Evolutionary conservation across 2,113 vertebrate species (phyloP).

Genomic region (Corythaeola cristata): DNA sequence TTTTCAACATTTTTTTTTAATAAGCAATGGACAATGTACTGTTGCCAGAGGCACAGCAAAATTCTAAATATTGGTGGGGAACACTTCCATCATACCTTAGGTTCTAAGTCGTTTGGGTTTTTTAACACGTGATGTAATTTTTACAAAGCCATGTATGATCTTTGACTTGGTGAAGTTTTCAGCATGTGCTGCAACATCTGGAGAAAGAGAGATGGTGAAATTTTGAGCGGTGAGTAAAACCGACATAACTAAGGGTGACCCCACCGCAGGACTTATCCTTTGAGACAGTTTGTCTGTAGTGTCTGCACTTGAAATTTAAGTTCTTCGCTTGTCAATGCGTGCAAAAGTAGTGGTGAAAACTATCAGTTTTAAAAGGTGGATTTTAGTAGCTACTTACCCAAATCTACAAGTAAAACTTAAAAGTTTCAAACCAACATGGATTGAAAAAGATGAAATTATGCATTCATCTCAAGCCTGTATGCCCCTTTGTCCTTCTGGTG

Average conservation of each 20-base stretch:
- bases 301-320: background rate
- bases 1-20: background rate
- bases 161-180: background rate
- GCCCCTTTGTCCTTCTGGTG: background rate
- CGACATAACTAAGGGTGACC: accelerated
- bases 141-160: background rate
- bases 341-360: background rate
- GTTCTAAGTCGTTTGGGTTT: background rate
- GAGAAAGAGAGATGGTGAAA: background rate
- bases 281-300: accelerated
- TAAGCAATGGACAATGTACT: accelerated
- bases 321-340: background rate
- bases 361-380: background rate
- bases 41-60: background rate
- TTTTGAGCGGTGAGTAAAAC: background rate
- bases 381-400: background rate
- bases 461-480: background rate
- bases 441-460: background rate
- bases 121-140: background rate
- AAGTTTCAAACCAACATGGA: background rate
- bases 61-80: background rate
- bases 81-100: background rate
- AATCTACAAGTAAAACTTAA: background rate
- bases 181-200: background rate
- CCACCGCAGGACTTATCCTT: accelerated